phyloP scores from a whole-genome alignment of 1,140 invertebrate species.

The Antheraea mylitta region DNA sequence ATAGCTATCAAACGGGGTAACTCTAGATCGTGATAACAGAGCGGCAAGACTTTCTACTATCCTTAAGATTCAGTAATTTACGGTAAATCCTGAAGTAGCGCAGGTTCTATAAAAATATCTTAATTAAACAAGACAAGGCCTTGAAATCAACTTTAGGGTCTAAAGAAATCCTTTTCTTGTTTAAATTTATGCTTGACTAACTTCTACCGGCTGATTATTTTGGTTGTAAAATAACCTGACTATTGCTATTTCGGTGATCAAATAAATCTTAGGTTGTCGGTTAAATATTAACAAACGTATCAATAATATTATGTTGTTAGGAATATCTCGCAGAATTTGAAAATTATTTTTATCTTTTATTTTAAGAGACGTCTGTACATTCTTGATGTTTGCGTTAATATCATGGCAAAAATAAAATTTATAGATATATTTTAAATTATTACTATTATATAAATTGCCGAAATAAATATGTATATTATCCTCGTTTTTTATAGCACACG shows the following conservation, averaged over 20 bases:
- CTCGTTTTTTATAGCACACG: no score
- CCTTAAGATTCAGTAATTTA: conserved; percentile 3
- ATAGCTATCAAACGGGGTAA: neutral
- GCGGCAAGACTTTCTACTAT: neutral
- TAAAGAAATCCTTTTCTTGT: neutral
- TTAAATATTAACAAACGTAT: no score
- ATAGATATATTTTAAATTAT: no score
- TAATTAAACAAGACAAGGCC: conserved; percentile 5
- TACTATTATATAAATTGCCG: no score
- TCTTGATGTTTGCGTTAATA: no score
- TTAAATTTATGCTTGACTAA: neutral
- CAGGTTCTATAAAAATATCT: conserved; percentile 5
- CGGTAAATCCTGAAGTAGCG: neutral
- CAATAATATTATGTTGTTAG: no score
- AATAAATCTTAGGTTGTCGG: no score
- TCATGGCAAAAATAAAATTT: no score
- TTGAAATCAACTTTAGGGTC: neutral
- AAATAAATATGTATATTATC: no score
- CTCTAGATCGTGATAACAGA: conserved; percentile 1
- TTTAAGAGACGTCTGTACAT: no score
- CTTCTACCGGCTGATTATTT: neutral
- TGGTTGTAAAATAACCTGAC: neutral
- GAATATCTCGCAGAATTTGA: no score
- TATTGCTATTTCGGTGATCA: neutral
- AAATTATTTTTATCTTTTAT: no score